Evolutionary conservation across 2,888 invertebrate species (phyloP).

Genomic region (Drosophila emarginata): DNA sequence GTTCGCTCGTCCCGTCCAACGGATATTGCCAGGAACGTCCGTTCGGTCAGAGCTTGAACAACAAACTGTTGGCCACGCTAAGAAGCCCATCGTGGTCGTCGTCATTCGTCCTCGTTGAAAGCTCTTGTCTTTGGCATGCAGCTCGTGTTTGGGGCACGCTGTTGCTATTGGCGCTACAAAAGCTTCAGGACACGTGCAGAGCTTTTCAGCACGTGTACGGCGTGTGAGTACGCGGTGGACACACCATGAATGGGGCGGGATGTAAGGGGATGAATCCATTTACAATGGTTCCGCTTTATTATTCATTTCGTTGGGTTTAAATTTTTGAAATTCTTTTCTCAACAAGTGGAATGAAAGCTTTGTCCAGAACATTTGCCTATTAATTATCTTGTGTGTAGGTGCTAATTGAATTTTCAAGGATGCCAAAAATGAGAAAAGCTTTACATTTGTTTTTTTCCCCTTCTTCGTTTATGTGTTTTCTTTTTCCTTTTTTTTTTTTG

Average conservation of each 20-base stretch:
- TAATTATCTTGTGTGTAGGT: conserved; percentile 54
- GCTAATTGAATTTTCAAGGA: conserved; percentile 70
- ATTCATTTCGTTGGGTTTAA: conserved; percentile 12
- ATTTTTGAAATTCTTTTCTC: conserved; percentile 44
- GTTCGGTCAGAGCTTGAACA: conserved; percentile 78
- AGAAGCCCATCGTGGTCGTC: conserved; percentile 11
- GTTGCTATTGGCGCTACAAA: conserved; percentile 47
- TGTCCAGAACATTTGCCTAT: conserved; percentile 45
- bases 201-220: conserved; percentile 44
- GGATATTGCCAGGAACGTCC: conserved; percentile 60
- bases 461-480: neutral
- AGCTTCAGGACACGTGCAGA: conserved; percentile 46
- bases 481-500: conserved; percentile 11
- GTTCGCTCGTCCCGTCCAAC: conserved; percentile 15
- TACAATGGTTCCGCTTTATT: conserved; percentile 35
- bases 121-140: conserved; percentile 28
- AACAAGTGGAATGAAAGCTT: conserved; percentile 70
- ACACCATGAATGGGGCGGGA: neutral
- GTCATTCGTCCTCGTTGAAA: conserved; percentile 27
- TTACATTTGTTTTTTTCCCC: neutral
- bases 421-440: conserved; percentile 36
- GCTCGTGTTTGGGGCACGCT: conserved; percentile 51
- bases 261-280: neutral
- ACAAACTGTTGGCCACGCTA: conserved; percentile 81
- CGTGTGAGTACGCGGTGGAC: conserved; percentile 12